A percentile compares a stretch with the other conserved stretches of the same genome.
These are phyloP conservation scores for Eupithecia insigniata DNA, from an alignment of 2,888 invertebrate species.

Conservation along the genomic window DNA sequence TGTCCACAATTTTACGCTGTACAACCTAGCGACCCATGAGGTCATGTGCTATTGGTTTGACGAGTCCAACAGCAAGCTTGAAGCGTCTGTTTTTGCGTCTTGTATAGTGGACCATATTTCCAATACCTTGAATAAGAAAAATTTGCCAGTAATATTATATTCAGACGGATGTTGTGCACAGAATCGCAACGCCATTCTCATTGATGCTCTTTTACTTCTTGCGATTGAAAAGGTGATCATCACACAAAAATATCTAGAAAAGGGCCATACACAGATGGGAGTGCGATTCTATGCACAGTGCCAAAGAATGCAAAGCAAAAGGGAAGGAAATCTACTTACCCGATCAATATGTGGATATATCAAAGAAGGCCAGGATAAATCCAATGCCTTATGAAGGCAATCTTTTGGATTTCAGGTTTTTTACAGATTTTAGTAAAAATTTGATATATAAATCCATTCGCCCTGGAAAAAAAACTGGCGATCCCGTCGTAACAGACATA, in stretches of 20 bases:
- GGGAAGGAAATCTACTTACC: slow-evolving; percentile 18
- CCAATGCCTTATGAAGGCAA: too few species aligned
- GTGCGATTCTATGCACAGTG: slow-evolving; percentile 35
- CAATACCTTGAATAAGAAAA: slow-evolving; percentile 33
- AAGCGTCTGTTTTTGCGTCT: slow-evolving; percentile 42
- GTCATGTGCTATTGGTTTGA: slow-evolving; percentile 46
- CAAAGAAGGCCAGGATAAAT: too few species aligned
- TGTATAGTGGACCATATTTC: slow-evolving; percentile 37
- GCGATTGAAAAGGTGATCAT: slow-evolving; percentile 42
- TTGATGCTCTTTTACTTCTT: slow-evolving; percentile 43
- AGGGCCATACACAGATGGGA: slow-evolving; percentile 40
- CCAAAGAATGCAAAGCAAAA: slow-evolving; percentile 34
- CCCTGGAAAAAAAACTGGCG: slow-evolving; percentile 8
- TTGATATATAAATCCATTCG: slow-evolving; percentile 29
- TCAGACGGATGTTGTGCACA: slow-evolving; percentile 45
- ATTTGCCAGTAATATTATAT: slow-evolving; percentile 44
- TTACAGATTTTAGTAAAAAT: slow-evolving; percentile 18
- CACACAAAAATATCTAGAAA: slow-evolving; percentile 37
- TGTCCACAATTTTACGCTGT: slow-evolving; percentile 45
- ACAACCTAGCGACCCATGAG: slow-evolving; percentile 1
- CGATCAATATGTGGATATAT: too few species aligned
- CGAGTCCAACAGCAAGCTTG: slow-evolving; percentile 39
- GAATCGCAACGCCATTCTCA: slow-evolving; percentile 43
- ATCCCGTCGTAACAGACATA: slow-evolving; percentile 13
- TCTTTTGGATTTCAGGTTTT: too few species aligned